Conservation (phyloP, 2,888 invertebrate species). For the Arctia plantaginis region DNA sequence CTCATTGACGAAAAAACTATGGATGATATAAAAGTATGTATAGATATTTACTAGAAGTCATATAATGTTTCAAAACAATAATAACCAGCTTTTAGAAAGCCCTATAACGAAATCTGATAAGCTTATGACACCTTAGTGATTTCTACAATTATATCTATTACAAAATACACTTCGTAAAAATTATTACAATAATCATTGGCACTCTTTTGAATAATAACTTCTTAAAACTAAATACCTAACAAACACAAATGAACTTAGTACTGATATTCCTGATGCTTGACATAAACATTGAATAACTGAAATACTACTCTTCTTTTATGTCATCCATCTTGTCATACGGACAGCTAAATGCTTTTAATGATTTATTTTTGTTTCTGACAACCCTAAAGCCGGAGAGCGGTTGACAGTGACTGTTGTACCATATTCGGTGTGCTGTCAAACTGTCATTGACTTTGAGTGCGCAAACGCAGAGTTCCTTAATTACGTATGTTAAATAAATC, state of each 20-base stretch:
- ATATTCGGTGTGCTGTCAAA: constrained; percentile 73
- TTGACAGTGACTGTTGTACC: constrained; percentile 69
- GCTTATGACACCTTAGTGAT: background rate
- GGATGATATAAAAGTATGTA: background rate
- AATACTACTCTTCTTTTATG: constrained; percentile 29
- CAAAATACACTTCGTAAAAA: background rate
- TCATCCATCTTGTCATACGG: constrained; percentile 38
- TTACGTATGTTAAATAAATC: constrained; percentile 50
- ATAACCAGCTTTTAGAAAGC: background rate
- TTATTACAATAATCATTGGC: background rate
- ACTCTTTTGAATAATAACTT: background rate
- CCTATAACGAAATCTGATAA: background rate
- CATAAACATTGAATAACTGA: constrained; percentile 30
- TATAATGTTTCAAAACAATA: background rate
- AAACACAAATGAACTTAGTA: constrained; percentile 9
- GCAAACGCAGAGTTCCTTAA: constrained; percentile 45
- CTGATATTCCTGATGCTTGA: constrained; percentile 19
- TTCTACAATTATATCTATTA: background rate
- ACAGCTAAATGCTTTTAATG: constrained; percentile 22
- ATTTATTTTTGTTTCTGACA: constrained; percentile 39
- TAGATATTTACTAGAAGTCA: no score
- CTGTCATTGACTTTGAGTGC: constrained; percentile 67
- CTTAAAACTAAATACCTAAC: constrained; percentile 16
- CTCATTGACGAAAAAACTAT: background rate
- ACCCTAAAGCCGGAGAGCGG: constrained; percentile 41